Conservation (phyloP, 1,140 invertebrate genomes). For the Tenebrio molitor region DNA sequence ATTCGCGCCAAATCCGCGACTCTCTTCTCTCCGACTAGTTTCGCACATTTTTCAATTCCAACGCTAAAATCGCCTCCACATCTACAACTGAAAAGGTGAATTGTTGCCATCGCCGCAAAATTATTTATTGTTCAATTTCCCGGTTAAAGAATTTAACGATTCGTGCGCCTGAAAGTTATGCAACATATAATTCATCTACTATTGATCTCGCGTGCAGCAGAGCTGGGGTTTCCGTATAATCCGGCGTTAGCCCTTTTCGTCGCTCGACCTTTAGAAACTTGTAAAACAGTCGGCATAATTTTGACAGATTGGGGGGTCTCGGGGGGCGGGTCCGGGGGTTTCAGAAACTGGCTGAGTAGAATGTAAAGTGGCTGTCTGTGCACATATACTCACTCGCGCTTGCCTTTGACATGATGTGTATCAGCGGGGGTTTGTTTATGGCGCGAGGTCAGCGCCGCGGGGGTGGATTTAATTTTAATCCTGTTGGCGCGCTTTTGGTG, state of each 20-base stretch:
- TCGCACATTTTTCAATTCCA: too few species aligned
- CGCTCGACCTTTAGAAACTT: background rate
- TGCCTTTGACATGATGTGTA: background rate
- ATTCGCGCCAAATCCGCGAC: too few species aligned
- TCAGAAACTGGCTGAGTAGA: background rate
- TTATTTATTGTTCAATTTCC: too few species aligned
- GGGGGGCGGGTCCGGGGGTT: background rate
- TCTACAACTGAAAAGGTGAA: too few species aligned
- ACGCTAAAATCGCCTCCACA: too few species aligned
- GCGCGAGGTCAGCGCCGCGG: background rate
- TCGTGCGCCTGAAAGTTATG: background rate
- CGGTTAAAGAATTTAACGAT: too few species aligned
- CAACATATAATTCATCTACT: conserved; percentile 1
- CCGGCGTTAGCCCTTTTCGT: background rate
- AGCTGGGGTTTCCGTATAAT: conserved; percentile 5
- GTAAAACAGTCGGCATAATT: too few species aligned
- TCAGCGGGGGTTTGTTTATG: background rate
- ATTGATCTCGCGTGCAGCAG: background rate
- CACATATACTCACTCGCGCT: conserved; percentile 10
- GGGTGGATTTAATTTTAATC: background rate
- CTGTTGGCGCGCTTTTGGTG: conserved; percentile 25
- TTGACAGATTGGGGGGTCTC: too few species aligned
- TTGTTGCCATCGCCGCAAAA: too few species aligned
- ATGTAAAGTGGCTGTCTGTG: background rate
- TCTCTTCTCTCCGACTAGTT: too few species aligned